Conservation (phyloP, 2,113 vertebrate genomes). For the Phyllopteryx taeniolatus region DNA sequence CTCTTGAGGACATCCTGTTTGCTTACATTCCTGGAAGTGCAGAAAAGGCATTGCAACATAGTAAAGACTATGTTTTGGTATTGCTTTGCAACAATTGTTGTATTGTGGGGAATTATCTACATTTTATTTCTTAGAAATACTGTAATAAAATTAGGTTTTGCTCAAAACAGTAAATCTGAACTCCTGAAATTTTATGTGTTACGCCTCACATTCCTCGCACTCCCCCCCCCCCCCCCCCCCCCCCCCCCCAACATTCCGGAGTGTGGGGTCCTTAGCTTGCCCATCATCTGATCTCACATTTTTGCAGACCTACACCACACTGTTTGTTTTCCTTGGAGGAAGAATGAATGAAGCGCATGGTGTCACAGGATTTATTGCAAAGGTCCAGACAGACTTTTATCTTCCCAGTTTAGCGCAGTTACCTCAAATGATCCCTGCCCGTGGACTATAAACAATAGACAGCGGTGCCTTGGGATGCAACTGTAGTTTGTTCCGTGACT, state of each 20-base stretch:
- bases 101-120: not conserved
- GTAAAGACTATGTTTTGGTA: not conserved
- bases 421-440: not conserved
- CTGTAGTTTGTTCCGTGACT: no score
- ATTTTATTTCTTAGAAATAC: not conserved
- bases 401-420: slow-evolving; percentile 10
- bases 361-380: slow-evolving; percentile 65
- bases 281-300: slow-evolving; percentile 71
- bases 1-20: slow-evolving; percentile 18
- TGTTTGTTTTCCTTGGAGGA: slow-evolving; percentile 79
- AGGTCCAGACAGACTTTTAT: slow-evolving; percentile 31
- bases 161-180: slow-evolving; percentile 34
- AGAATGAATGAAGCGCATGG: slow-evolving; percentile 55
- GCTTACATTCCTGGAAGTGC: slow-evolving; percentile 12
- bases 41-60: not conserved
- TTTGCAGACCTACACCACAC: slow-evolving; percentile 84
- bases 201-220: slow-evolving; percentile 43
- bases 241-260: slow-evolving; percentile 48
- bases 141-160: not conserved
- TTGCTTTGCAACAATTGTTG: not conserved
- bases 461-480: not conserved
- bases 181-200: slow-evolving; percentile 72
- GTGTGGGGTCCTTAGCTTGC: slow-evolving; percentile 55
- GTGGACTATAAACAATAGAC: not conserved
- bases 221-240: slow-evolving; percentile 33